A percentile compares a stretch with the other conserved stretches of the same genome.
phyloP scores from a whole-genome alignment of 2,797 vertebrate genomes.

The Platyrinchus mystaceus region DNA sequence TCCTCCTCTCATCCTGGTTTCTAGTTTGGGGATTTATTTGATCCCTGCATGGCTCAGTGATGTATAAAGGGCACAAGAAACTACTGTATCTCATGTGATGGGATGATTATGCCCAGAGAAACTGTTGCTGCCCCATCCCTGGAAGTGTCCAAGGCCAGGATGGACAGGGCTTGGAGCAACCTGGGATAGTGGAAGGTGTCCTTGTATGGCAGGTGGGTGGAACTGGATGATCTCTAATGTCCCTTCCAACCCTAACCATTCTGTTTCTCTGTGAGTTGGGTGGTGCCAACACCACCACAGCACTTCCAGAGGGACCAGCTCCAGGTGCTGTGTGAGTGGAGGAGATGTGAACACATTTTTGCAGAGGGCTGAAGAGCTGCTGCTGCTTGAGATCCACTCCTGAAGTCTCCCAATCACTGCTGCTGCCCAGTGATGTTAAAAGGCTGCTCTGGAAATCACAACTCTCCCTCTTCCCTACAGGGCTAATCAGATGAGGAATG shows the following conservation, averaged over 20 bases:
- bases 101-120: not conserved
- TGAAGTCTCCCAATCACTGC: not conserved
- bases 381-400: not conserved
- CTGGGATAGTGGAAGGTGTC: not conserved
- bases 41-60: not conserved
- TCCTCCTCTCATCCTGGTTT: not conserved
- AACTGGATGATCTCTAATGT: not conserved
- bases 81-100: not conserved
- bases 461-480: not conserved
- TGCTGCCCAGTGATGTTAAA: not conserved
- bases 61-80: not conserved
- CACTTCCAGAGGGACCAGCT: not conserved
- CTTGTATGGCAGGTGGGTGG: not conserved
- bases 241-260: not conserved
- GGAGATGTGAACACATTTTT: accelerated
- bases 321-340: not conserved
- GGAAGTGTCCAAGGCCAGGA: not conserved
- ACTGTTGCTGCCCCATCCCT: not conserved
- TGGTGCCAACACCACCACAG: not conserved
- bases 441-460: not conserved
- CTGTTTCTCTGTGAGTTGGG: not conserved
- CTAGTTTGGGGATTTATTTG: not conserved
- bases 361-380: not conserved
- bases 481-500: not conserved
- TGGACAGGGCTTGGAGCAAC: accelerated